These are phyloP conservation scores for Sthenelais limicola DNA, from an alignment of 2,888 invertebrate genomes.

Conservation along the genomic window DNA sequence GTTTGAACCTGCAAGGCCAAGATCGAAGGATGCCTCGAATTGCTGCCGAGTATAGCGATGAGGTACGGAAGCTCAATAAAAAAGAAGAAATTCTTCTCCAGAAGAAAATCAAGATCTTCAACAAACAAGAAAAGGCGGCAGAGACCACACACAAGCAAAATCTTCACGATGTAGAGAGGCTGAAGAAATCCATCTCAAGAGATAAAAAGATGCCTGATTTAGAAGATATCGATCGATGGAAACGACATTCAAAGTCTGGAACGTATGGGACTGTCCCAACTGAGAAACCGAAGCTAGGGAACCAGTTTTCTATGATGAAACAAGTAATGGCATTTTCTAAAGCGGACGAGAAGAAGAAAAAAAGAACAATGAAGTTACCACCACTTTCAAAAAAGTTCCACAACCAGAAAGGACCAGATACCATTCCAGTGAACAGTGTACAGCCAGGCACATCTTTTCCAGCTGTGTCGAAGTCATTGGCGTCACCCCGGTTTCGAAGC, in stretches of 20 bases:
- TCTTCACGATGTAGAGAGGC: slow-evolving; percentile 29
- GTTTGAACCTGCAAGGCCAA: neutral
- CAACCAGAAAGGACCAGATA: neutral
- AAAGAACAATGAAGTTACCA: slow-evolving; percentile 6
- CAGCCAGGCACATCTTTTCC: too few species aligned
- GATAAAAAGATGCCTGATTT: slow-evolving; percentile 7
- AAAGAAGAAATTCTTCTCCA: slow-evolving; percentile 42
- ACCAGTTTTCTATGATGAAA: neutral
- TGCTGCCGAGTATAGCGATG: slow-evolving; percentile 43
- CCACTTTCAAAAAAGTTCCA: neutral
- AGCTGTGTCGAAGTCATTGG: neutral
- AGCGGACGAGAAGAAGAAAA: neutral
- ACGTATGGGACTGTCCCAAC: neutral
- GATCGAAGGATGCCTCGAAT: slow-evolving; percentile 17
- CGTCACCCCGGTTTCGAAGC: neutral
- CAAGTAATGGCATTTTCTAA: neutral
- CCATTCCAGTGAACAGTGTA: neutral
- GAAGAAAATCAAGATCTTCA: slow-evolving; percentile 15
- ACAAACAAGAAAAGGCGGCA: slow-evolving; percentile 40
- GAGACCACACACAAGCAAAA: slow-evolving; percentile 19
- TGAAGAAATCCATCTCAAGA: slow-evolving; percentile 14
- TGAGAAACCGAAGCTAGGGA: neutral
- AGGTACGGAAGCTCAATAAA: slow-evolving; percentile 44
- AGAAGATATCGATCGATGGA: neutral
- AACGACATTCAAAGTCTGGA: neutral